Evolutionary conservation across 2,113 vertebrate species (phyloP).

Genomic region (Pelmatolapia mariae): DNA sequence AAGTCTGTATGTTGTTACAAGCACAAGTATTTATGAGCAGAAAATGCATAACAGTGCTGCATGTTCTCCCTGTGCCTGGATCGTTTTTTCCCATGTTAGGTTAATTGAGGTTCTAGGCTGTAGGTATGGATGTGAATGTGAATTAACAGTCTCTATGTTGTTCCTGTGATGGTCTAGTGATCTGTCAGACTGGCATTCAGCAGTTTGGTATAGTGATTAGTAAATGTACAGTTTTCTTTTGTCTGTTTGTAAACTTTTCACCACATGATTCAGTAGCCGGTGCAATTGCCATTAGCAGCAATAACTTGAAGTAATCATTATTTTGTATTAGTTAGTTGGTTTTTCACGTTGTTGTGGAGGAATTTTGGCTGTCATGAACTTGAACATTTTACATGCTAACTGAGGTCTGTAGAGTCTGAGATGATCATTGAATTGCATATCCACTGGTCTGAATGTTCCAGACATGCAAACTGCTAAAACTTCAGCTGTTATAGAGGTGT

Average conservation of each 20-base stretch:
- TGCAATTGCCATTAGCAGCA: neutral
- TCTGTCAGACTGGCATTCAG: neutral
- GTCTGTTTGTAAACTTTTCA: neutral
- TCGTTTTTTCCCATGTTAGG: neutral
- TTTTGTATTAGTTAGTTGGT: fast-evolving
- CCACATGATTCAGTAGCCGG: fast-evolving
- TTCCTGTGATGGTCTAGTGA: neutral
- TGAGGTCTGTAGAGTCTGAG: neutral
- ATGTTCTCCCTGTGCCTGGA: neutral
- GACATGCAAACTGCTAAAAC: neutral
- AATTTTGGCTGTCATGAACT: neutral
- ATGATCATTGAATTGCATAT: neutral
- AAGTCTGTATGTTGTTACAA: neutral
- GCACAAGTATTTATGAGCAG: neutral
- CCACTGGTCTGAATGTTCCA: neutral
- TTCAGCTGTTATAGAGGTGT: neutral
- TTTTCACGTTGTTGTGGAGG: neutral
- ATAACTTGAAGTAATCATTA: neutral
- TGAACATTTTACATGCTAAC: neutral
- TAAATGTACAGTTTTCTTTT: neutral
- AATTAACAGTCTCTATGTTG: neutral
- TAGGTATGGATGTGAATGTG: neutral
- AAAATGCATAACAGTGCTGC: neutral
- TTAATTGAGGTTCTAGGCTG: neutral
- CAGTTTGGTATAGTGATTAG: neutral